Conservation (phyloP, 2,797 vertebrate species). For the Rousettus madagascariensis region DNA sequence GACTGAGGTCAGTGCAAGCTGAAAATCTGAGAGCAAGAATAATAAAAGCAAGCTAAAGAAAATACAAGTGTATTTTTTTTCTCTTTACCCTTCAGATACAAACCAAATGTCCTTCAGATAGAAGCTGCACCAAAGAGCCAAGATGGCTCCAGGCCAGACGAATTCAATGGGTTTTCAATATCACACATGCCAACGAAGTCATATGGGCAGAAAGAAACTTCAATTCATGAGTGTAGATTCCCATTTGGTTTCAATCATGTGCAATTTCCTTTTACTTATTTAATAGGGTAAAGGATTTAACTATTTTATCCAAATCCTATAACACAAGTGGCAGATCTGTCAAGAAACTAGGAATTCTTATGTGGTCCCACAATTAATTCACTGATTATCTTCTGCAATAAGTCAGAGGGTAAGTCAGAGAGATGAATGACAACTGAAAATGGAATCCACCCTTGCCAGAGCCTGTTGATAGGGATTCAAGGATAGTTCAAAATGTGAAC, state of each 20-base stretch:
- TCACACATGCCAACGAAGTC: constrained; percentile 61
- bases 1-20: background rate
- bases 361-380: constrained; percentile 70
- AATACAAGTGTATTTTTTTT: constrained; percentile 71
- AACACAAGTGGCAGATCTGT: constrained; percentile 75
- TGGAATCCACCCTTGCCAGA: constrained; percentile 48
- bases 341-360: constrained; percentile 73
- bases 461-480: constrained; percentile 52
- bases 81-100: background rate
- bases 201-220: constrained; percentile 57
- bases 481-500: background rate
- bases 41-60: constrained; percentile 72
- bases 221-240: constrained; percentile 13
- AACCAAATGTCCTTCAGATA: constrained; percentile 47
- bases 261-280: constrained; percentile 77
- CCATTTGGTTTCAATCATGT: constrained; percentile 81
- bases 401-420: constrained; percentile 60
- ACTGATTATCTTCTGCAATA: constrained; percentile 34
- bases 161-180: constrained; percentile 37
- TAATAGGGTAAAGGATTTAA: constrained; percentile 75
- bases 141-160: constrained; percentile 63
- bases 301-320: constrained; percentile 76
- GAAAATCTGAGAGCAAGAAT: constrained; percentile 51
- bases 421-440: constrained; percentile 69
- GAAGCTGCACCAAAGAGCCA: constrained; percentile 19